Evolutionary conservation across 2,888 invertebrate species (phyloP).

Genomic region (Meghimatium bilineatum): DNA sequence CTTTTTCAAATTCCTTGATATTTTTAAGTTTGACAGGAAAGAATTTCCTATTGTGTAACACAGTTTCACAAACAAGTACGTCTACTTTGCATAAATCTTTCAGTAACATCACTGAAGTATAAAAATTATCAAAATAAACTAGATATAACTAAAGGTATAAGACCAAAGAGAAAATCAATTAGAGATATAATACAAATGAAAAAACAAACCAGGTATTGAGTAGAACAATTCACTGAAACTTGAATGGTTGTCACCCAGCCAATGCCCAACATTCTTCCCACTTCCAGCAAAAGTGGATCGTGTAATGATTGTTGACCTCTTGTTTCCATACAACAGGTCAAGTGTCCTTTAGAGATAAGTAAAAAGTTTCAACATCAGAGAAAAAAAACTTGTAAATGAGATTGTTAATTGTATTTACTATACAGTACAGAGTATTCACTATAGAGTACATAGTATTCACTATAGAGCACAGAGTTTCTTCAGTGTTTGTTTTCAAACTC

Average conservation of each 20-base stretch:
- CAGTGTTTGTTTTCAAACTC: too few species aligned
- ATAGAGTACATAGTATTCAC: too few species aligned
- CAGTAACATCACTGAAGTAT: too few species aligned
- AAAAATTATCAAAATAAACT: too few species aligned
- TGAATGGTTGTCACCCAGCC: conserved; percentile 75
- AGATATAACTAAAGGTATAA: background rate
- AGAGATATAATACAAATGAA: background rate
- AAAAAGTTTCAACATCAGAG: too few species aligned
- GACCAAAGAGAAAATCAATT: background rate
- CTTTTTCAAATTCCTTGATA: too few species aligned
- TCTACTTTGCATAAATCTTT: too few species aligned
- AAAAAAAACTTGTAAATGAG: background rate
- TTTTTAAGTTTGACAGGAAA: too few species aligned
- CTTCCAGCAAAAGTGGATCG: conserved; percentile 73
- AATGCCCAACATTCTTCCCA: conserved; percentile 72
- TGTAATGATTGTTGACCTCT: conserved; percentile 81
- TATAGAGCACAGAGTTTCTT: too few species aligned
- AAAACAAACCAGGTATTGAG: conserved; percentile 78
- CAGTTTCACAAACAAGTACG: too few species aligned
- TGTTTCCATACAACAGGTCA: conserved; percentile 46
- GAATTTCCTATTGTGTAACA: too few species aligned
- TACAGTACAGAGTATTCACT: too few species aligned
- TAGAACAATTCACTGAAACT: conserved; percentile 74
- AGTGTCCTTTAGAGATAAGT: background rate
- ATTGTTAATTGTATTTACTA: background rate